phyloP scores from a whole-genome alignment of 2,113 vertebrate genomes.

The Acinonyx jubatus region DNA sequence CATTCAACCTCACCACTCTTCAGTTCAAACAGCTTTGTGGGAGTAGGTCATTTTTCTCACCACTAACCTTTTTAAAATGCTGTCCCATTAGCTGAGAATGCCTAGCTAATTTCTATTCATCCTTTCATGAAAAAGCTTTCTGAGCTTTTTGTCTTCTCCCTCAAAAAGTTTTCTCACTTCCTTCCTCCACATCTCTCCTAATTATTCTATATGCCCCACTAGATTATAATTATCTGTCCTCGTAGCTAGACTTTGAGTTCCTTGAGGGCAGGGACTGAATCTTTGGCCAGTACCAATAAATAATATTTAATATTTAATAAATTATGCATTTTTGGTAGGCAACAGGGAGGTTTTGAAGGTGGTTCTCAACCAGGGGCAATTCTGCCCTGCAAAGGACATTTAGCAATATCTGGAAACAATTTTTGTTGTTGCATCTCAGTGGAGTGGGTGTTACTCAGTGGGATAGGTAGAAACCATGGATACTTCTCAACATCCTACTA shows the following conservation, averaged over 20 bases:
- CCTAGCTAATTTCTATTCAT: neutral
- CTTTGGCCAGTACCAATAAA: neutral
- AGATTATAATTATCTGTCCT: neutral
- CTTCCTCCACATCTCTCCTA: neutral
- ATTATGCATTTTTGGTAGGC: neutral
- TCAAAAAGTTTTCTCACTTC: neutral
- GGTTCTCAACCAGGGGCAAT: neutral
- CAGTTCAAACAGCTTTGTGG: neutral
- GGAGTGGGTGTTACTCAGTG: neutral
- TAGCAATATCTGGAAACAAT: neutral
- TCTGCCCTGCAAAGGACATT: neutral
- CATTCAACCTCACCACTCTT: neutral
- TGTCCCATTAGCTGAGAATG: neutral
- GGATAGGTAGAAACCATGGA: neutral
- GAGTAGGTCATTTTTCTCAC: neutral
- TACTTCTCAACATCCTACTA: neutral
- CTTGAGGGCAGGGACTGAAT: neutral
- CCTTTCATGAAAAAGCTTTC: neutral
- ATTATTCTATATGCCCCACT: neutral
- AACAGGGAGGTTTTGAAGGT: neutral
- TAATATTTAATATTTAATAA: constrained; percentile 36
- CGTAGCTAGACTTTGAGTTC: neutral
- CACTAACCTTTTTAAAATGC: neutral
- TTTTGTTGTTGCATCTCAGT: neutral
- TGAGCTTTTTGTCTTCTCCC: neutral